A percentile compares a stretch with the other conserved stretches of the same genome.
Evolutionary conservation across 2,113 vertebrate genomes (phyloP).

Genomic region (Oncorhynchus masou): DNA sequence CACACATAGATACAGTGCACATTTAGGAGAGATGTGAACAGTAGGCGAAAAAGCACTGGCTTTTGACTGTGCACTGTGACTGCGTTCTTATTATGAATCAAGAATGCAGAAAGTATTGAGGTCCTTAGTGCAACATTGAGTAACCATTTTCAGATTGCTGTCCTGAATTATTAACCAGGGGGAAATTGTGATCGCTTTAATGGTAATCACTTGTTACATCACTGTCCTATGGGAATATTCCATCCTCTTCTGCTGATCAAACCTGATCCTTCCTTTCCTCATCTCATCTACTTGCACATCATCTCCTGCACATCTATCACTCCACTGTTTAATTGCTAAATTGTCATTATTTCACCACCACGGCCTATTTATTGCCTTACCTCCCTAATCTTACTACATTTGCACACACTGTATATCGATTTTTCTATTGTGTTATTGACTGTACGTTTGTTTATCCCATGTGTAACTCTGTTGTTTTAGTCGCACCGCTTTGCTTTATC

Average conservation of each 20-base stretch:
- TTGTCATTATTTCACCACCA: too few species aligned
- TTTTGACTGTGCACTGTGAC: not conserved
- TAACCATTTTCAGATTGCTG: conserved; percentile 15
- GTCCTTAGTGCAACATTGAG: not conserved
- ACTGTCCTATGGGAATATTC: conserved; percentile 25
- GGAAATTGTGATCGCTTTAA: conserved; percentile 40
- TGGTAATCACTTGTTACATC: conserved; percentile 36
- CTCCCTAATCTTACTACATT: too few species aligned
- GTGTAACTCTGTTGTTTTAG: too few species aligned
- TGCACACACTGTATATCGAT: too few species aligned
- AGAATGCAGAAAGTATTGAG: conserved; percentile 2
- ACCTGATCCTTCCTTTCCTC: not conserved
- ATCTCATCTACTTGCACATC: not conserved
- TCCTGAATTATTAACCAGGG: conserved; percentile 55
- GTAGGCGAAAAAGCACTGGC: too few species aligned
- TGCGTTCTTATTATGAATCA: conserved; percentile 23
- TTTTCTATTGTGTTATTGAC: too few species aligned
- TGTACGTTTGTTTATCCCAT: too few species aligned
- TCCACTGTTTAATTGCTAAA: too few species aligned
- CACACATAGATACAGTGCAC: too few species aligned
- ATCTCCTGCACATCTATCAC: too few species aligned
- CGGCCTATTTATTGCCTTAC: too few species aligned
- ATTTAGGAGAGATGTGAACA: not conserved
- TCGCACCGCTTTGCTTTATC: too few species aligned
- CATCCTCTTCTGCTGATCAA: conserved; percentile 11